A percentile compares a stretch with the other conserved stretches of the same genome.
phyloP scores from a whole-genome alignment of 2,888 invertebrate species.

The Diarsia rubi region DNA sequence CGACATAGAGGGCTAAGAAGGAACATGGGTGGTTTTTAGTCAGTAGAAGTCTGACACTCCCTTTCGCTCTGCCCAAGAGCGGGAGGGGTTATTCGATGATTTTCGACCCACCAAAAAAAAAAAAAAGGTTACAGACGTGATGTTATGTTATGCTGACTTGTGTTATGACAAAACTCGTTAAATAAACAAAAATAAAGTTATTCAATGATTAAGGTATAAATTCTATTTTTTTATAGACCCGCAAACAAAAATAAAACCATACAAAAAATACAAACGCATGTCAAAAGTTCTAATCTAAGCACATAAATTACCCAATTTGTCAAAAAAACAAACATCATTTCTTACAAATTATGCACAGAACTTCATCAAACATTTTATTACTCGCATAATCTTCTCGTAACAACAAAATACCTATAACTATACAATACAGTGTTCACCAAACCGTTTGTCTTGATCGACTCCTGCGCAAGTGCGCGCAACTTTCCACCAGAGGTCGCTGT shows the following conservation, averaged over 20 bases:
- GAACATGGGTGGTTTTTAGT: too few species aligned
- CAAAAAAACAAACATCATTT: not conserved
- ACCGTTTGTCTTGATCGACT: constrained; percentile 70
- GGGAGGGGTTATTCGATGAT: too few species aligned
- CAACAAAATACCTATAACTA: constrained; percentile 32
- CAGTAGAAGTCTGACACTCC: too few species aligned
- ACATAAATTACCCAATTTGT: not conserved
- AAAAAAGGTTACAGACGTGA: too few species aligned
- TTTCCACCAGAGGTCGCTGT: constrained; percentile 70
- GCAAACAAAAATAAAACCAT: not conserved
- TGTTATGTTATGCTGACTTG: not conserved
- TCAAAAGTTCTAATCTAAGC: not conserved
- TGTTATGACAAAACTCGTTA: not conserved
- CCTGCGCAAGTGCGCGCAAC: constrained; percentile 66
- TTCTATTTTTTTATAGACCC: not conserved
- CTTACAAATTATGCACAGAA: constrained; percentile 7
- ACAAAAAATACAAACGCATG: not conserved
- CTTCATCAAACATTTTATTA: constrained; percentile 6
- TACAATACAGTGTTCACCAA: constrained; percentile 29
- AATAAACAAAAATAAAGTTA: not conserved
- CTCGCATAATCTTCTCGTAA: constrained; percentile 16
- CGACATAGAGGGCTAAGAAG: too few species aligned
- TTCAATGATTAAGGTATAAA: not conserved
- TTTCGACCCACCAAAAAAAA: too few species aligned
- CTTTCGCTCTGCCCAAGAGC: too few species aligned